Evolutionary conservation across 2,113 vertebrate species (phyloP).

Genomic region (Melanostigma gelatinosum): DNA sequence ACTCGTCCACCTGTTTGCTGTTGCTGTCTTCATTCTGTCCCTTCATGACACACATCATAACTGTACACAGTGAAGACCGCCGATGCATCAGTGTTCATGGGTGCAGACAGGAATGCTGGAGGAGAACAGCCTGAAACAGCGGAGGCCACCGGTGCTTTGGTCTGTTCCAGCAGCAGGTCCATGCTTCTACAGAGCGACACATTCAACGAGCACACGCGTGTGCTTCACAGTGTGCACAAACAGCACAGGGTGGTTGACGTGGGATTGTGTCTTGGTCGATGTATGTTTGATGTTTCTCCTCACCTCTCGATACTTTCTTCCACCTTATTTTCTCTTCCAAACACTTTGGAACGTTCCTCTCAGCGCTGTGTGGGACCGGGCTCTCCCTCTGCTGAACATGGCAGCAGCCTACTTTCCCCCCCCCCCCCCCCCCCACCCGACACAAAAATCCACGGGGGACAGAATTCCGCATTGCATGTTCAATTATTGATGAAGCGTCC

Average conservation of each 20-base stretch:
- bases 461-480: conserved; percentile 42
- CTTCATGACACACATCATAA: no score
- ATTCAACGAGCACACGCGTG: no score
- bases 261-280: neutral
- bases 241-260: no score
- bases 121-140: no score
- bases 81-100: no score
- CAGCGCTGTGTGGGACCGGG: neutral
- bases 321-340: neutral
- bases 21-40: no score
- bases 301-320: neutral
- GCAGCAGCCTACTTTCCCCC: conserved; percentile 9
- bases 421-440: neutral
- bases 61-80: fast-evolving
- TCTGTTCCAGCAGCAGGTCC: neutral
- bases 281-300: no score
- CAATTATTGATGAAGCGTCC: conserved; percentile 62
- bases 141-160: no score
- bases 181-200: no score
- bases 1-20: no score
- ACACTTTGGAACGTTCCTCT: neutral
- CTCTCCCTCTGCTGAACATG: conserved; percentile 29
- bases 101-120: no score
- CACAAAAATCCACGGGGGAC: conserved; percentile 33
- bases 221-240: no score